Conservation (phyloP, 2,888 invertebrate species). For the Chrysolina haemoptera region DNA sequence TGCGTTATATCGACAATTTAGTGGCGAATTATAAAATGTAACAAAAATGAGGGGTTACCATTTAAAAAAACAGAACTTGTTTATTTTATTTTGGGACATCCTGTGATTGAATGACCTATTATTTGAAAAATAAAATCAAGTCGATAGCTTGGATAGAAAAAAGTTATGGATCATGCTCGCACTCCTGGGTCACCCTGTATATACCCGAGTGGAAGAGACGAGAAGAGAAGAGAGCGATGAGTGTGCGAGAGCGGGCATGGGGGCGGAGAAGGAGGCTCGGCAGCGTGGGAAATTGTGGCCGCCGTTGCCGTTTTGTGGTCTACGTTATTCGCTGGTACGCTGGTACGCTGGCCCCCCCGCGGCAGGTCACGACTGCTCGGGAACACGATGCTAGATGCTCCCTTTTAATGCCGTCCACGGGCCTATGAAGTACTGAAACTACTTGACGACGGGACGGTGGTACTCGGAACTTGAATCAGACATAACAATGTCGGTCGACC, state of each 20-base stretch:
- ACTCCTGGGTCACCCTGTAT: too few relatives aligned
- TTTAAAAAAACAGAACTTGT: too few relatives aligned
- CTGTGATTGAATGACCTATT: too few relatives aligned
- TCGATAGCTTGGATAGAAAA: too few relatives aligned
- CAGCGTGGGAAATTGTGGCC: conserved; percentile 41
- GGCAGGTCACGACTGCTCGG: conserved; percentile 63
- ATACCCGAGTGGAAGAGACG: conserved; percentile 17
- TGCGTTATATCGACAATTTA: too few relatives aligned
- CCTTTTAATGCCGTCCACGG: conserved; percentile 65
- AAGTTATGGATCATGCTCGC: too few relatives aligned
- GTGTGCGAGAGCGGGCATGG: conserved; percentile 23
- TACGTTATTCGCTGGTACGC: conserved; percentile 50
- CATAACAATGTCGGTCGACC: conserved; percentile 18
- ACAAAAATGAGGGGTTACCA: too few relatives aligned
- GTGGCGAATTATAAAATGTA: too few relatives aligned
- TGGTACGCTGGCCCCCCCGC: conserved; percentile 42
- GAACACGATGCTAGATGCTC: conserved; percentile 68
- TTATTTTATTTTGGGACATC: too few relatives aligned
- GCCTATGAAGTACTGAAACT: conserved; percentile 41
- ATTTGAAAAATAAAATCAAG: too few relatives aligned
- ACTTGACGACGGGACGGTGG: conserved; percentile 18
- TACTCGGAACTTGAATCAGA: conserved; percentile 22
- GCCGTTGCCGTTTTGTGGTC: conserved; percentile 33
- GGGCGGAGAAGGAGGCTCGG: conserved; percentile 25
- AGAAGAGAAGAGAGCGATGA: conserved; percentile 17